Evolutionary conservation across 2,113 vertebrate species (phyloP), one percentile per base, ranked within the genome.

Genomic region (Paratilapia polleni): DNA sequence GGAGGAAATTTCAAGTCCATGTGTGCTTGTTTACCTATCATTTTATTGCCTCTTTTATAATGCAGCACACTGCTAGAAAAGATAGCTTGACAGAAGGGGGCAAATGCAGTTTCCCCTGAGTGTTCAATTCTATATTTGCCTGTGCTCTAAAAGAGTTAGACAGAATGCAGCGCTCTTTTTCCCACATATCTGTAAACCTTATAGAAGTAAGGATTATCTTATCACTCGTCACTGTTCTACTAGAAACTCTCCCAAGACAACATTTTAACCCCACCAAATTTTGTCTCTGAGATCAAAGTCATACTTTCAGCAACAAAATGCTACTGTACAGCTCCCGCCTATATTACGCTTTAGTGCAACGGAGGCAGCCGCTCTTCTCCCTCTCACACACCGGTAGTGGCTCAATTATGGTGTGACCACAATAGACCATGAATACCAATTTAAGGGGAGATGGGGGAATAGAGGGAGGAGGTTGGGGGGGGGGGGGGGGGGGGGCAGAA

Each of bases 381-480:
- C 36, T 14, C 83, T 83, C 64, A 77, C n/a, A 4, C 75, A 83
- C 77, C 28, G 17, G 73, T 82, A 87, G 85, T 70, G 41, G 80
- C 89, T 91, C 91, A 93, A 91, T 93, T 91, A 90, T 86, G 85
- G 75, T 76, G 64, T 92, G 87, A 84, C 90, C 87, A 91, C 91
- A 90, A 91, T 83, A 89, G 75, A 59, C 84, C 19, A 68, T 88
- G 90, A 92, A 94, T 94, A 90, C 80, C 87, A 92, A 93, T 94
- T 87, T 93, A 54, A 88, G 52, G 20, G 78, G 22, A 76, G 85
- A 85, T 54, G 22, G 17, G 76, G 47, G 66, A n/a, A 56, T 12
- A 61, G 9, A 19, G 41, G 22, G 80, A 13, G 3, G 19, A 54
- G 43, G 22, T 15, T 12, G 9, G 11, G 5, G 5, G 24, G 17